These are phyloP conservation scores for Tauraco erythrolophus DNA, from an alignment of 2,113 vertebrate genomes.

Conservation along the genomic window DNA sequence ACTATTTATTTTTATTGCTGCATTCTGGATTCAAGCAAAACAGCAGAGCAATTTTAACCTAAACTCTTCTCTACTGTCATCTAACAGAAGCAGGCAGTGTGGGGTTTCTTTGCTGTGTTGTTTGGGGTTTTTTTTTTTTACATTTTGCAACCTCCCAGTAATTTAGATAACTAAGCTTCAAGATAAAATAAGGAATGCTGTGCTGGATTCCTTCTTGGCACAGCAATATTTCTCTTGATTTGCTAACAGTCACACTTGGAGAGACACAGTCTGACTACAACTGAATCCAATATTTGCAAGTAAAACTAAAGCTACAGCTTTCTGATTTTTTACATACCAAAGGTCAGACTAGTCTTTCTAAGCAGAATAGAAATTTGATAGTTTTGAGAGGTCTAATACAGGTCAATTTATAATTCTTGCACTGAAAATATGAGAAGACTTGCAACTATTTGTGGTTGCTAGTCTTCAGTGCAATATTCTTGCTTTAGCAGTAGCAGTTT, in stretches of 20 bases:
- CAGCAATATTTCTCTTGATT: background rate
- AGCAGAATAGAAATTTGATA: background rate
- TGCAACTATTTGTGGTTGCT: background rate
- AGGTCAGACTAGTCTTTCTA: background rate
- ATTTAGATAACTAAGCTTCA: conserved; percentile 38
- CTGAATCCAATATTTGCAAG: background rate
- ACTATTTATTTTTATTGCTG: conserved; percentile 42
- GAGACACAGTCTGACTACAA: background rate
- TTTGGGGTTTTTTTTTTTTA: no score
- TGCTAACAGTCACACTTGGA: background rate
- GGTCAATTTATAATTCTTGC: background rate
- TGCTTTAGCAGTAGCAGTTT: background rate
- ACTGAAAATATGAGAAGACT: background rate
- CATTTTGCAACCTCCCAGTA: background rate
- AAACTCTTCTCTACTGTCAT: background rate
- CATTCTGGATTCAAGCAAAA: conserved; percentile 26
- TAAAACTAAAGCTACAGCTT: background rate
- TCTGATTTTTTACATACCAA: background rate
- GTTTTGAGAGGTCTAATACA: background rate
- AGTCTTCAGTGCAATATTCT: background rate
- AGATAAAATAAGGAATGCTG: conserved; percentile 21
- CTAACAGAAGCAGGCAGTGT: background rate
- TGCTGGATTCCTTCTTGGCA: background rate
- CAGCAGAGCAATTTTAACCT: background rate
- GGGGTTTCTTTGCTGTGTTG: background rate